Evolutionary conservation across 64 coral and sea anemone species (phyloP).

Genomic region (Anthopleura sola): DNA sequence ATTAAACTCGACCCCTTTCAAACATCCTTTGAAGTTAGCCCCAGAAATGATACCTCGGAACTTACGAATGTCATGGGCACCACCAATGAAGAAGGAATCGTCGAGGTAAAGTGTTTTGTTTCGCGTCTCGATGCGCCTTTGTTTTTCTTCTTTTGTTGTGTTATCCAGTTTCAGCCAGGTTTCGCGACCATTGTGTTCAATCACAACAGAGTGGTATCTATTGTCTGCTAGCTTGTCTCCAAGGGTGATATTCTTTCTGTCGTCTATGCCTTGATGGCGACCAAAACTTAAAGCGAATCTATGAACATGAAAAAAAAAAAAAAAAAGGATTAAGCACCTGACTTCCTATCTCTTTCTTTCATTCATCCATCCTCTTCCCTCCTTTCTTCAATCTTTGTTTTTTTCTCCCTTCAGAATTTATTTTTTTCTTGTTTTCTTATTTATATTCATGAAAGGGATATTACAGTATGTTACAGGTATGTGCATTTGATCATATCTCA

Average conservation of each 20-base stretch:
- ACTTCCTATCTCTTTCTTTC: too few species aligned
- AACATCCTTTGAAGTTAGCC: conserved; percentile 33
- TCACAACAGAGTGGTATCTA: neutral
- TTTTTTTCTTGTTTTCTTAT: too few species aligned
- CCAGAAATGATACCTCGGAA: conserved; percentile 35
- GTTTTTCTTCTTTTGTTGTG: neutral
- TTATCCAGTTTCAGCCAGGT: conserved; percentile 18
- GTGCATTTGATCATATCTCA: too few species aligned
- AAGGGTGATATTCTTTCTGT: conserved; percentile 2
- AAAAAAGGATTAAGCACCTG: neutral
- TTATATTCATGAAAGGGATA: too few species aligned
- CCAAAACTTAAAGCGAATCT: conserved; percentile 41
- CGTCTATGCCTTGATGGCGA: neutral
- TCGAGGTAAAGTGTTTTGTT: conserved; percentile 27
- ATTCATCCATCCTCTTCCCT: too few species aligned
- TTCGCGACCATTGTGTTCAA: neutral
- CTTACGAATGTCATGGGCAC: conserved; percentile 17
- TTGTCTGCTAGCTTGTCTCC: conserved; percentile 35
- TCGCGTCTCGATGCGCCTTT: conserved; percentile 8
- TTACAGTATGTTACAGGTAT: too few species aligned
- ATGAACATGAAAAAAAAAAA: neutral
- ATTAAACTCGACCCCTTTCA: conserved; percentile 15
- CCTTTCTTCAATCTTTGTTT: too few species aligned
- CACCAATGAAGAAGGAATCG: conserved; percentile 31
- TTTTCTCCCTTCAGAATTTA: too few species aligned